phyloP scores from a whole-genome alignment of 2,888 invertebrate genomes.

The Spilarctia lutea region DNA sequence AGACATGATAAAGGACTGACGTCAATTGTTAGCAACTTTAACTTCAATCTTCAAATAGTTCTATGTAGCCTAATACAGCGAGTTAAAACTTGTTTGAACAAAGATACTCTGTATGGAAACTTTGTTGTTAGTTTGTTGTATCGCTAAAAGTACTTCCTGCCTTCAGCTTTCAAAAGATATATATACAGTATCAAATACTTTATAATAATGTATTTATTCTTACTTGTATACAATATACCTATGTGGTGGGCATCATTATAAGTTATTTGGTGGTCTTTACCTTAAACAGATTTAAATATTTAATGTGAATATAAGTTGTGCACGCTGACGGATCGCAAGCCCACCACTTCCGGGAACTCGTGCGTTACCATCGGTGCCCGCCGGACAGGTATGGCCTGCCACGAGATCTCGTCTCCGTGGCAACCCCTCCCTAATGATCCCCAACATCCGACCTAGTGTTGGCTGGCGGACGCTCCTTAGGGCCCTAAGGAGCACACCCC shows the following conservation, averaged over 20 bases:
- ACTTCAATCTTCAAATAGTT: constrained; percentile 14
- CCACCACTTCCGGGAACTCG: too few relatives aligned
- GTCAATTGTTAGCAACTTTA: constrained; percentile 13
- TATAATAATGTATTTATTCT: background rate
- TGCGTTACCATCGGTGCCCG: too few relatives aligned
- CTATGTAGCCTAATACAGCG: constrained; percentile 6
- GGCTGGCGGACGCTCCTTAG: too few relatives aligned
- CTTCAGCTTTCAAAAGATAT: constrained; percentile 1
- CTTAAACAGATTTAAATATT: background rate
- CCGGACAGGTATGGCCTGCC: too few relatives aligned
- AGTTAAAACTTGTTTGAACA: constrained; percentile 20
- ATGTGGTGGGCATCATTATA: background rate
- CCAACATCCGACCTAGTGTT: too few relatives aligned
- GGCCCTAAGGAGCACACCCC: too few relatives aligned
- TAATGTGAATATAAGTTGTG: background rate
- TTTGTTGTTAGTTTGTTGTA: constrained; percentile 12
- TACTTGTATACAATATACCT: background rate
- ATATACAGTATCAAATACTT: background rate
- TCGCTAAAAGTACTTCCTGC: constrained; percentile 1
- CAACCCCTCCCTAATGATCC: too few relatives aligned
- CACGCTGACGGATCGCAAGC: too few relatives aligned
- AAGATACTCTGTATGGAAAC: constrained; percentile 10
- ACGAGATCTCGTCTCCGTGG: too few relatives aligned
- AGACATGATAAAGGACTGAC: constrained; percentile 1
- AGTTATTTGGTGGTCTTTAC: background rate